Evolutionary conservation across 2,888 invertebrate genomes (phyloP).

Genomic region (Monochamus alternatus): DNA sequence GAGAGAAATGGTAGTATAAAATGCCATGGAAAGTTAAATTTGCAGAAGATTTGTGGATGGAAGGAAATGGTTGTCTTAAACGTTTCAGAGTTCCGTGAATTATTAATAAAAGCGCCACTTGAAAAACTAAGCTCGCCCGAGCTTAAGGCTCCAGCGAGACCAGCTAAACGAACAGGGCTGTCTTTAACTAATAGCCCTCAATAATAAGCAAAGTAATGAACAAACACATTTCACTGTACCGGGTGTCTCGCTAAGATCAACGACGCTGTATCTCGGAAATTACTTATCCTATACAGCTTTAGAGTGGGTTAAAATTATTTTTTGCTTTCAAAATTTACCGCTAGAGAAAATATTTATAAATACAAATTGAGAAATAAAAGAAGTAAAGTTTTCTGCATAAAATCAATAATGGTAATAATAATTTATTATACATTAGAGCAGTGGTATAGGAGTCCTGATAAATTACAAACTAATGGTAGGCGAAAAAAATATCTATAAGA

Average conservation of each 20-base stretch:
- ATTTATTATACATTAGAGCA: too few species aligned
- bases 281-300: too few species aligned
- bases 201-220: slow-evolving; percentile 53
- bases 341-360: too few species aligned
- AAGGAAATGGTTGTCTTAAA: slow-evolving; percentile 60
- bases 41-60: slow-evolving; percentile 59
- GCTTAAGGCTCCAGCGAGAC: slow-evolving; percentile 48
- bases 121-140: slow-evolving; percentile 56
- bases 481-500: too few species aligned
- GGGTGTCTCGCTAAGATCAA: neutral
- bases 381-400: too few species aligned
- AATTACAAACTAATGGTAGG: too few species aligned
- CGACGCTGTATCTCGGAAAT: too few species aligned
- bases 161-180: slow-evolving; percentile 48
- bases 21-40: slow-evolving; percentile 51
- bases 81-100: slow-evolving; percentile 61
- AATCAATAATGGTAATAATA: too few species aligned
- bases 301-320: too few species aligned
- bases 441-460: too few species aligned
- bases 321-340: too few species aligned
- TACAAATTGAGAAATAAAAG: too few species aligned
- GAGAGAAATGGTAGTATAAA: slow-evolving; percentile 28
- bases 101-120: slow-evolving; percentile 60
- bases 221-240: slow-evolving; percentile 48
- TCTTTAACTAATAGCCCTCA: slow-evolving; percentile 54